These are phyloP conservation scores for Camptogramma bilineatum DNA, from an alignment of 2,888 invertebrate genomes.

Conservation along the genomic window DNA sequence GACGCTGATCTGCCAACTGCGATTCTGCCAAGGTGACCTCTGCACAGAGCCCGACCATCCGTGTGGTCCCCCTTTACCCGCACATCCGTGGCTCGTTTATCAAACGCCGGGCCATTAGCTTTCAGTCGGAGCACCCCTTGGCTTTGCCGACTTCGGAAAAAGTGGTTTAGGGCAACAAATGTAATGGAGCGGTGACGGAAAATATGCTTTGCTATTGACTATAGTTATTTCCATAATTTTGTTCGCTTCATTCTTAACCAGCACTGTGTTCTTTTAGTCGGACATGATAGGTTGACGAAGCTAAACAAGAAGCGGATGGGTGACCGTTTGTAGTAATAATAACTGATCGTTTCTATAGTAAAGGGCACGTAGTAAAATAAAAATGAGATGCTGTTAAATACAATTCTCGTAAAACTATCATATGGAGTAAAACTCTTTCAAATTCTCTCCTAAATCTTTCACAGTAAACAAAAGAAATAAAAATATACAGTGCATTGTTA, in stretches of 20 bases:
- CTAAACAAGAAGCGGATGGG: background rate
- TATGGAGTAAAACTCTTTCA: background rate
- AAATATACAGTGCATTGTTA: conserved; percentile 2
- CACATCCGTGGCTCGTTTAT: conserved; percentile 50
- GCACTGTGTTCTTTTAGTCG: background rate
- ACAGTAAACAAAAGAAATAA: background rate
- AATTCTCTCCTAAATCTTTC: background rate
- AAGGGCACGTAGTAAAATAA: no score
- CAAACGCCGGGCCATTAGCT: conserved; percentile 45
- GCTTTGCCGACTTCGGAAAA: conserved; percentile 3
- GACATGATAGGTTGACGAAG: background rate
- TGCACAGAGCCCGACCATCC: no score
- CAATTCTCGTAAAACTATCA: no score
- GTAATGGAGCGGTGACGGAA: background rate
- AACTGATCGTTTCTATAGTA: no score
- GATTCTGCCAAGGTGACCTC: no score
- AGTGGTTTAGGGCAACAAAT: background rate
- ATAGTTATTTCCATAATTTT: background rate
- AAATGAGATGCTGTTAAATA: no score
- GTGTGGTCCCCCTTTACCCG: no score
- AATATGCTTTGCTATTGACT: background rate
- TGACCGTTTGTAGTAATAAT: no score
- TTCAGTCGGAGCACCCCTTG: conserved; percentile 30
- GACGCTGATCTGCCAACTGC: no score
- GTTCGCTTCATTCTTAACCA: background rate